phyloP scores from a whole-genome alignment of 1,140 invertebrate genomes.

The Papilio dardanus region DNA sequence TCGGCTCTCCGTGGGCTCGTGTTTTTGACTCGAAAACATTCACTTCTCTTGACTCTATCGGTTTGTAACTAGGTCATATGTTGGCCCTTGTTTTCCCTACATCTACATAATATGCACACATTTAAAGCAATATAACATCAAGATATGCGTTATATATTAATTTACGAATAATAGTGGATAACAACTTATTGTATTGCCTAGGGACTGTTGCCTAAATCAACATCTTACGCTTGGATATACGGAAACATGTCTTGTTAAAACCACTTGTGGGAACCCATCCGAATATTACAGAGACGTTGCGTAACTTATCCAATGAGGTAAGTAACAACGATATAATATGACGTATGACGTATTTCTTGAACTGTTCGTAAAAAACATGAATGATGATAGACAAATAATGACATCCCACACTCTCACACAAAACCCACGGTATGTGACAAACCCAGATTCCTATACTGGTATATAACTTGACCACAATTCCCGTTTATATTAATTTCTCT shows the following conservation, averaged over 20 bases:
- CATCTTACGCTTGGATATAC: slow-evolving; percentile 11
- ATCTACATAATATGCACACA: background rate
- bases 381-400: background rate
- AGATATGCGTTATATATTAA: background rate
- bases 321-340: background rate
- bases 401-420: no score
- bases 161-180: background rate
- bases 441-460: no score
- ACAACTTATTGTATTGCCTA: slow-evolving; percentile 11
- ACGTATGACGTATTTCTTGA: no score
- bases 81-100: background rate
- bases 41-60: background rate
- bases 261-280: background rate
- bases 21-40: slow-evolving; percentile 41
- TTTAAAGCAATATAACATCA: no score
- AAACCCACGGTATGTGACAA: no score
- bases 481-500: background rate
- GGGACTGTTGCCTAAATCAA: slow-evolving; percentile 2
- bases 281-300: background rate
- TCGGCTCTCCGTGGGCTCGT: slow-evolving; percentile 40
- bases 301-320: background rate
- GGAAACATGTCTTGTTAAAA: background rate
- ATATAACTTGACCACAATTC: no score
- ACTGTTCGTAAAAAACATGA: no score
- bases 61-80: background rate